phyloP scores from a whole-genome alignment of 1,140 invertebrate species.

The Apolygus lucorum region DNA sequence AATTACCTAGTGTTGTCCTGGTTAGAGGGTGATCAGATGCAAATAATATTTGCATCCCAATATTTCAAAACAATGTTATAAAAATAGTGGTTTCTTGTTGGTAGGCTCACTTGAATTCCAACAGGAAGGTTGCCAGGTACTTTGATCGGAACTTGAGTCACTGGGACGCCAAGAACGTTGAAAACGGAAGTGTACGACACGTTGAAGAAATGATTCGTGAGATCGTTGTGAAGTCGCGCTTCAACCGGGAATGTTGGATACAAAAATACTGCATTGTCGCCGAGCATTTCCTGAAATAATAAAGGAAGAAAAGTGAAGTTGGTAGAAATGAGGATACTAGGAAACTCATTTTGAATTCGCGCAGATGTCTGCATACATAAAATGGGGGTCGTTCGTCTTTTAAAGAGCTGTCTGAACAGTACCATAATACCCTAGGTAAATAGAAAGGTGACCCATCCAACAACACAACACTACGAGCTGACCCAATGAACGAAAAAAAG shows the following conservation, averaged over 20 bases:
- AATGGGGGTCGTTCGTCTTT: too few relatives aligned
- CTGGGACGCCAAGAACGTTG: slow-evolving; percentile 75
- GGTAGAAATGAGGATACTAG: too few relatives aligned
- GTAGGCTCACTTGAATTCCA: slow-evolving; percentile 60
- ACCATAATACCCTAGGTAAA: too few relatives aligned
- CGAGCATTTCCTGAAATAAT: slow-evolving; percentile 53
- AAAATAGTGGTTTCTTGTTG: too few relatives aligned
- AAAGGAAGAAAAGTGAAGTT: not conserved
- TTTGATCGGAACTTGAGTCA: slow-evolving; percentile 70
- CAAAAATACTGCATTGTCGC: slow-evolving; percentile 67
- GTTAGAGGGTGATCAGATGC: not conserved
- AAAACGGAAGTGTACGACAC: slow-evolving; percentile 72
- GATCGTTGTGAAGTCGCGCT: slow-evolving; percentile 67
- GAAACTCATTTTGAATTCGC: too few relatives aligned
- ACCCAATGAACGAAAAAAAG: too few relatives aligned
- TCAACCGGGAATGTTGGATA: slow-evolving; percentile 67
- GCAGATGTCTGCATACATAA: too few relatives aligned
- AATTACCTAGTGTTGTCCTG: not conserved
- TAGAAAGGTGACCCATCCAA: too few relatives aligned
- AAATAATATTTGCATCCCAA: not conserved
- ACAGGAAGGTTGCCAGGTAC: slow-evolving; percentile 67
- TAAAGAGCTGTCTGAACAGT: too few relatives aligned
- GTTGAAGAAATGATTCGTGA: slow-evolving; percentile 62
- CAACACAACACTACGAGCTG: too few relatives aligned
- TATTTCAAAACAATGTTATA: not conserved